Percentiles rank a stretch among this genome's conserved stretches.
phyloP scores from a whole-genome alignment of 37 sponge, comb jelly and placozoan species.

The Haliclona indistincta region DNA sequence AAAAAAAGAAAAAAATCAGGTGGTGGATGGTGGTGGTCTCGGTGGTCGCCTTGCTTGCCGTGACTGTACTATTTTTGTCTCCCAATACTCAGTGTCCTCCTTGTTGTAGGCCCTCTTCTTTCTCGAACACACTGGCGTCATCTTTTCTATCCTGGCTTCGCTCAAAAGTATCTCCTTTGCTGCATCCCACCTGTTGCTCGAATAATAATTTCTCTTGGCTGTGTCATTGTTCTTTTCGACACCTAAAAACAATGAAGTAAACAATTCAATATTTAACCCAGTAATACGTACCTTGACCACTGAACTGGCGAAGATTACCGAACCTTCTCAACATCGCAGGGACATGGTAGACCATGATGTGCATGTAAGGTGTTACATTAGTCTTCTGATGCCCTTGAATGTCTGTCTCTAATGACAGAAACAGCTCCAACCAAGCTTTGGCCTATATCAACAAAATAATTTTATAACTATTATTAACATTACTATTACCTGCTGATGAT shows the following conservation, averaged over 20 bases:
- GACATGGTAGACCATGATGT: slow-evolving; percentile 1
- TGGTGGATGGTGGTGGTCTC: neutral
- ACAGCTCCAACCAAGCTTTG: neutral
- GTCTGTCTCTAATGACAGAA: neutral
- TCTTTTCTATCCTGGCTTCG: slow-evolving; percentile 3
- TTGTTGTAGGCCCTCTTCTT: neutral
- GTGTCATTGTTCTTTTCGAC: slow-evolving; percentile 25
- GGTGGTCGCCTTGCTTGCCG: neutral
- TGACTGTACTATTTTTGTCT: neutral
- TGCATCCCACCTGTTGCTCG: slow-evolving; percentile 2
- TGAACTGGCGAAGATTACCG: slow-evolving; percentile 7
- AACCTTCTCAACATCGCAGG: neutral
- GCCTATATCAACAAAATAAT: too few relatives aligned
- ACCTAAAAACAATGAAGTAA: neutral
- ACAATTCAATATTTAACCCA: too few relatives aligned
- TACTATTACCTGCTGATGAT: neutral
- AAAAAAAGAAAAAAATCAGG: neutral
- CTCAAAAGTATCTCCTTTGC: neutral
- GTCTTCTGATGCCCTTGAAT: neutral
- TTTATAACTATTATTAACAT: too few relatives aligned
- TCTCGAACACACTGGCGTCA: neutral
- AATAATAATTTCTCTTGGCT: slow-evolving; percentile 2
- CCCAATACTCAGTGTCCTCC: neutral
- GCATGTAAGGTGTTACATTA: slow-evolving; percentile 20
- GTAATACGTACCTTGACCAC: slow-evolving; percentile 14